Evolutionary conservation across 1,140 invertebrate genomes (phyloP).

Genomic region (Helicoverpa zea): DNA sequence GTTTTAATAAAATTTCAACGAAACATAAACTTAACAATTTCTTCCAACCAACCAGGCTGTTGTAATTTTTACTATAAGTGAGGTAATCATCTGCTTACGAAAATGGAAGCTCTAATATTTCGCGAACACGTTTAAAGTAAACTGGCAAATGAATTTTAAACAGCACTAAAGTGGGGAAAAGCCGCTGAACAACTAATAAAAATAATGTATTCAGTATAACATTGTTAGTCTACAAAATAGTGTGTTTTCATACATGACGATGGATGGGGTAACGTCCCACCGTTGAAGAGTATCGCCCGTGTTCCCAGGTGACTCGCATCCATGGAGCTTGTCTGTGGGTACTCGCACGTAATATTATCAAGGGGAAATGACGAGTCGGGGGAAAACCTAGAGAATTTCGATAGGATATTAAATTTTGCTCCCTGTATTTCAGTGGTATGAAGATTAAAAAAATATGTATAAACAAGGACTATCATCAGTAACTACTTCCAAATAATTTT

Average conservation of each 20-base stretch:
- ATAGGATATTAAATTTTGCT: conserved; percentile 17
- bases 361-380: conserved; percentile 21
- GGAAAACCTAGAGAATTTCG: conserved; percentile 22
- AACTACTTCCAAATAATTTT: too few relatives aligned
- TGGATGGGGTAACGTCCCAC: conserved; percentile 30
- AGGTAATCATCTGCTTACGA: conserved; percentile 19
- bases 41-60: background rate
- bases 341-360: background rate
- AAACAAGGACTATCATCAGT: background rate
- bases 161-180: conserved; percentile 8
- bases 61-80: conserved; percentile 1
- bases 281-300: conserved; percentile 14
- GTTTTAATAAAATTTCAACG: background rate
- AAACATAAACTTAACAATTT: background rate
- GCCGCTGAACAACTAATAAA: conserved; percentile 23
- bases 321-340: conserved; percentile 13
- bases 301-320: conserved; percentile 21
- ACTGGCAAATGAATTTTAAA: conserved; percentile 24
- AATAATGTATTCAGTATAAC: conserved; percentile 33
- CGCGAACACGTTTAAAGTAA: conserved; percentile 13
- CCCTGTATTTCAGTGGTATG: too few relatives aligned
- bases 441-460: background rate
- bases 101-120: background rate
- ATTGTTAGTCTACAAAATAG: conserved; percentile 25
- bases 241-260: conserved; percentile 19